A percentile compares a stretch with the other conserved stretches of the same genome.
Evolutionary conservation across 2,888 invertebrate species (phyloP).

Genomic region (Euphydryas editha): DNA sequence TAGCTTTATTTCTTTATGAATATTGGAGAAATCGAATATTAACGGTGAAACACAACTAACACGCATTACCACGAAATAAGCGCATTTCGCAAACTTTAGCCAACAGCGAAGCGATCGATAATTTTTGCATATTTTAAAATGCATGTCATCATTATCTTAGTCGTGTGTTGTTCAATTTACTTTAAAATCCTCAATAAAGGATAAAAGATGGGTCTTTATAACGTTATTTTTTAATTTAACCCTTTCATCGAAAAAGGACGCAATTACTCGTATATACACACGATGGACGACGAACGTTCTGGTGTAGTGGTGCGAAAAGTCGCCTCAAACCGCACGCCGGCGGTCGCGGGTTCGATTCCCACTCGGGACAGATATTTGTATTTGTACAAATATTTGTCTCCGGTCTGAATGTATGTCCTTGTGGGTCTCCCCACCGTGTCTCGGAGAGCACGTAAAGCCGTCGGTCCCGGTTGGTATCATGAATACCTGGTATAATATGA

Average conservation of each 20-base stretch:
- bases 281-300: no score
- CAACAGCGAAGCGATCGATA: slow-evolving; percentile 24
- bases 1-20: not conserved
- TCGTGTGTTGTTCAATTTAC: slow-evolving; percentile 24
- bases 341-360: no score
- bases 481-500: no score
- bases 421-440: no score
- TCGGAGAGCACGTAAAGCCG: no score
- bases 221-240: slow-evolving; percentile 25
- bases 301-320: no score
- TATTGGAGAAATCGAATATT: not conserved
- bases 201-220: slow-evolving; percentile 14
- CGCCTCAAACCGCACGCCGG: no score
- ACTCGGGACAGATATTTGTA: no score
- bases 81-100: not conserved
- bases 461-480: no score
- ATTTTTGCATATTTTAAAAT: slow-evolving; percentile 39
- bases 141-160: slow-evolving; percentile 23
- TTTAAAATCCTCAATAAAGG: slow-evolving; percentile 21
- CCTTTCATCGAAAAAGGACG: slow-evolving; percentile 2
- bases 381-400: no score
- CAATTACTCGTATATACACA: no score
- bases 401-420: no score
- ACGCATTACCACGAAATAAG: not conserved
- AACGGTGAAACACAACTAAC: not conserved